Percentiles rank a stretch among this genome's conserved stretches.
Evolutionary conservation across 2,888 invertebrate genomes (phyloP).

Genomic region (Agapostemon virescens): DNA sequence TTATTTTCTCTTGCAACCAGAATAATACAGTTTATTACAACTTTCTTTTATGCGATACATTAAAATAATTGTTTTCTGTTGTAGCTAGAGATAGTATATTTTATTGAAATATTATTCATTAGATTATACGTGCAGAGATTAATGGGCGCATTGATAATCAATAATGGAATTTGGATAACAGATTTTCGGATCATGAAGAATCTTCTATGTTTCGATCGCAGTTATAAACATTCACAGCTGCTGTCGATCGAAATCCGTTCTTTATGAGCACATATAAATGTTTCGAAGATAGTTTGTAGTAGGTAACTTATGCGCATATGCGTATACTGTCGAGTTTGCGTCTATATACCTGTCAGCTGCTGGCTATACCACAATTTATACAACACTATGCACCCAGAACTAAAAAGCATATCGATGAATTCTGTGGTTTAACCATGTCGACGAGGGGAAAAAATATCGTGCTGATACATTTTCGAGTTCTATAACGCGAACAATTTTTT

Average conservation of each 20-base stretch:
- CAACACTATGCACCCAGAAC: conserved; percentile 12
- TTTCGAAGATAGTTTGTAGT: conserved; percentile 19
- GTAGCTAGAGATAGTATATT: neutral
- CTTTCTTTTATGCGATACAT: neutral
- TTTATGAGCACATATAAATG: conserved; percentile 8
- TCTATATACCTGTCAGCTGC: conserved; percentile 19
- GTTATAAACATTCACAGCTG: conserved; percentile 17
- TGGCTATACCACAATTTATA: conserved; percentile 19
- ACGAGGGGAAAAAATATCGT: neutral
- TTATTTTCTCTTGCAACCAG: no score
- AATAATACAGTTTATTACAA: no score
- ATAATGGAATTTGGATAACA: neutral
- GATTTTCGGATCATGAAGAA: neutral
- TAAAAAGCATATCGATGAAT: conserved; percentile 12
- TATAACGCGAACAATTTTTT: neutral
- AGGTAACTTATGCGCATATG: conserved; percentile 13
- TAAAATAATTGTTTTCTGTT: neutral
- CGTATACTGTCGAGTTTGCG: conserved; percentile 6
- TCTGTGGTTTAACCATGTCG: conserved; percentile 11
- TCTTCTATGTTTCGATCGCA: neutral
- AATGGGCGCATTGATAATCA: neutral
- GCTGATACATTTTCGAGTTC: neutral
- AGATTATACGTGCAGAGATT: neutral
- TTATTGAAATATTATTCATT: neutral
- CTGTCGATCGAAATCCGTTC: conserved; percentile 19